Conservation (phyloP, 1,140 invertebrate genomes). For the Drosophila tani region DNA sequence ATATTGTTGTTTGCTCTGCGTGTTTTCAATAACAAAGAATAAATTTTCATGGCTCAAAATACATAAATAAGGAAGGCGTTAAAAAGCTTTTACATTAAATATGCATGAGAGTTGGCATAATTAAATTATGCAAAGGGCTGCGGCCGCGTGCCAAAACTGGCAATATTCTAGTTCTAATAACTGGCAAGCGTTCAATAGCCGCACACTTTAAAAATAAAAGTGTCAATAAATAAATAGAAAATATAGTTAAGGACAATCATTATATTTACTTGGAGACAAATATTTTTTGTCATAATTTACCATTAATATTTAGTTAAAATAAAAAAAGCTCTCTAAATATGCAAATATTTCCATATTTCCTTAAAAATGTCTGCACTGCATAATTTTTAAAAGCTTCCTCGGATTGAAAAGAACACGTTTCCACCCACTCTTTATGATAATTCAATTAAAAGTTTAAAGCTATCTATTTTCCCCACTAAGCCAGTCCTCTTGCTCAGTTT, state of each 20-base stretch:
- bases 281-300: background rate
- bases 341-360: background rate
- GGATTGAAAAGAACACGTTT: background rate
- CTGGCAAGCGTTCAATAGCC: conserved; percentile 73
- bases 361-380: too few relatives aligned
- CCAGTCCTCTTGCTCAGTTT: conserved; percentile 10
- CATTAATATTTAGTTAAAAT: background rate
- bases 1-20: conserved; percentile 41
- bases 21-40: conserved; percentile 68
- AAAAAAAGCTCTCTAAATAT: background rate
- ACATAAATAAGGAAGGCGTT: conserved; percentile 74
- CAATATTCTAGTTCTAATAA: conserved; percentile 75
- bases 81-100: conserved; percentile 75
- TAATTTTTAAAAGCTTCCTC: too few relatives aligned
- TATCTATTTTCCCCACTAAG: background rate
- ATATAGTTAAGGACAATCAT: conserved; percentile 1
- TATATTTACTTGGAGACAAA: background rate
- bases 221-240: conserved; percentile 23
- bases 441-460: conserved; percentile 48
- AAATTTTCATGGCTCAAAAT: conserved; percentile 58
- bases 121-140: conserved; percentile 75
- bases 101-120: conserved; percentile 74
- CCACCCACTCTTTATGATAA: conserved; percentile 14
- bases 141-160: conserved; percentile 78
- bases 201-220: conserved; percentile 13